Percentiles rank a stretch among this genome's conserved stretches.
Evolutionary conservation across 1,140 invertebrate species (phyloP).

Genomic region (Listronotus bonariensis): DNA sequence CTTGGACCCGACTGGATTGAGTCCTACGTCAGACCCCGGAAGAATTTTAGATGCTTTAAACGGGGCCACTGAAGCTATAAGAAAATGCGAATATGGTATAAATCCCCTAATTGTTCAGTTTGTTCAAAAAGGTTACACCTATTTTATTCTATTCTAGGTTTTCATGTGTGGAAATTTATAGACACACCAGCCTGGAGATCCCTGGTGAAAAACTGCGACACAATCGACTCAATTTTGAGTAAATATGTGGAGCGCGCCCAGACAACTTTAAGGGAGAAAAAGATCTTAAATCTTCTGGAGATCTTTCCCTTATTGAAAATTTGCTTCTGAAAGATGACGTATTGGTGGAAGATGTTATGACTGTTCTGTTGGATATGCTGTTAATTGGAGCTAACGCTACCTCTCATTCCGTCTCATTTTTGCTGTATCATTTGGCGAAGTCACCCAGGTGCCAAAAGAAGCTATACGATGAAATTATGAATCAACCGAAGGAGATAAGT

Average conservation of each 20-base stretch:
- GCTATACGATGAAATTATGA: slow-evolving; percentile 63
- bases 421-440: slow-evolving; percentile 65
- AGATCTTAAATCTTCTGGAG: slow-evolving; percentile 30
- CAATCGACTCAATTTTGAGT: slow-evolving; percentile 42
- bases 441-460: slow-evolving; percentile 64
- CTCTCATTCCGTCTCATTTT: slow-evolving; percentile 61
- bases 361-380: slow-evolving; percentile 67
- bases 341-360: slow-evolving; percentile 64
- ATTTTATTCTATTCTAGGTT: slow-evolving; percentile 52
- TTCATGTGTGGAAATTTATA: slow-evolving; percentile 71
- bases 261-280: slow-evolving; percentile 40
- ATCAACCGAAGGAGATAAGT: slow-evolving; percentile 46
- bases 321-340: slow-evolving; percentile 61
- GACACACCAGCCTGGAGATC: slow-evolving; percentile 64
- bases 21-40: slow-evolving; percentile 59
- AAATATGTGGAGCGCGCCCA: slow-evolving; percentile 46
- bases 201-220: slow-evolving; percentile 57
- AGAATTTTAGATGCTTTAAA: slow-evolving; percentile 65
- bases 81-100: slow-evolving; percentile 61
- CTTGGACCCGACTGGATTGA: slow-evolving; percentile 58
- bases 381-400: slow-evolving; percentile 61
- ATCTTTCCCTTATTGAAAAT: slow-evolving; percentile 54
- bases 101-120: slow-evolving; percentile 10
- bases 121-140: not conserved
- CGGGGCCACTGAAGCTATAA: slow-evolving; percentile 64